Conservation (phyloP, 2,113 vertebrate genomes). For the Haemorhous mexicanus region DNA sequence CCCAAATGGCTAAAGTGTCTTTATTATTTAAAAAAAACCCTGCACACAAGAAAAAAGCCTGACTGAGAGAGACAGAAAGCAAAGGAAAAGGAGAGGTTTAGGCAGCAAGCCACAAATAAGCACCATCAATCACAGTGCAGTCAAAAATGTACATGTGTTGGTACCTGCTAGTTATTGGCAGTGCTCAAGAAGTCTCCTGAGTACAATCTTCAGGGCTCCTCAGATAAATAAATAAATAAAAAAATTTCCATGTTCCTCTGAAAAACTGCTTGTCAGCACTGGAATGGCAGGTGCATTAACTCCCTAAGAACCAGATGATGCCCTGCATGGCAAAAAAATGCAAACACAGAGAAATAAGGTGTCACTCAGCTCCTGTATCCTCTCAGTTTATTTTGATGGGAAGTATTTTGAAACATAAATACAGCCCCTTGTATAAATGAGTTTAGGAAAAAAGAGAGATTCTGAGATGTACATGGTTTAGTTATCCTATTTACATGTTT, state of each 20-base stretch:
- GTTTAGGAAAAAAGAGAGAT: not conserved
- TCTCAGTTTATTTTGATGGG: not conserved
- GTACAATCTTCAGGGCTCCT: constrained; percentile 68
- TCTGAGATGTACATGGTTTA: not conserved
- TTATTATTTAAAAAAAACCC: constrained; percentile 18
- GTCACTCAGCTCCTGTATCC: constrained; percentile 32
- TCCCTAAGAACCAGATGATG: constrained; percentile 86
- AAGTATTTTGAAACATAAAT: not conserved
- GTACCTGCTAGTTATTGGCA: constrained; percentile 83
- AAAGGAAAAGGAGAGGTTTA: constrained; percentile 71
- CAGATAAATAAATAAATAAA: constrained; percentile 60
- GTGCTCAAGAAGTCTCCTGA: constrained; percentile 73
- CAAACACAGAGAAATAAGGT: constrained; percentile 61
- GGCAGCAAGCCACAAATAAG: constrained; percentile 87
- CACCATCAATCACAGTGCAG: constrained; percentile 88
- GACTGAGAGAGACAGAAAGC: constrained; percentile 27
- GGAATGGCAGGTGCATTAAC: constrained; percentile 90
- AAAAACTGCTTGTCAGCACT: constrained; percentile 90
- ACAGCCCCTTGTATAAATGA: not conserved
- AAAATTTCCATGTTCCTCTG: constrained; percentile 58
- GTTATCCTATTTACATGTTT: not conserved
- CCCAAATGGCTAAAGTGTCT: constrained; percentile 35
- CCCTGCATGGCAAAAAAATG: constrained; percentile 73
- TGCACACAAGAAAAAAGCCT: not conserved
- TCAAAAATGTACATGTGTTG: constrained; percentile 83